Evolutionary conservation across 1,140 invertebrate genomes (phyloP).

Genomic region (Venturia canescens): DNA sequence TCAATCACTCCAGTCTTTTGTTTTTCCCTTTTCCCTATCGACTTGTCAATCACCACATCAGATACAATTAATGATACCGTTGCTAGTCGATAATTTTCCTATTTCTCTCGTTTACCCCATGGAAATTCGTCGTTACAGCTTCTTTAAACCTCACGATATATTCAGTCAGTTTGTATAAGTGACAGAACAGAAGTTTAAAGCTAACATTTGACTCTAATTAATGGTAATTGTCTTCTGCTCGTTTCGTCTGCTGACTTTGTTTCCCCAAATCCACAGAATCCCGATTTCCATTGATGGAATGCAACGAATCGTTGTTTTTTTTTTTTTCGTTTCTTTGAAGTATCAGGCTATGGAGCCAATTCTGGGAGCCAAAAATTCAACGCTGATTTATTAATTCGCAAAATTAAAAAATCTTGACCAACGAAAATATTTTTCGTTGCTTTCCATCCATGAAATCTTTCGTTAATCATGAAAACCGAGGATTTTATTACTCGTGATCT

Average conservation of each 20-base stretch:
- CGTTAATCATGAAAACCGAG: no score
- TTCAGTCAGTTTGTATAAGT: background rate
- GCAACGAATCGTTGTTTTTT: no score
- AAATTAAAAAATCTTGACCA: no score
- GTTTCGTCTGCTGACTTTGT: background rate
- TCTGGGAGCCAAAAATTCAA: no score
- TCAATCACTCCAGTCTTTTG: background rate
- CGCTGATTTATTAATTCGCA: no score
- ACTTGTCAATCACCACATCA: conserved; percentile 8
- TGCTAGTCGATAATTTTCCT: background rate
- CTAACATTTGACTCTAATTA: background rate
- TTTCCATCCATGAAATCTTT: no score
- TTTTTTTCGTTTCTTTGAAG: no score
- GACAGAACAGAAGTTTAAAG: background rate
- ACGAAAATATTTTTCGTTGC: no score
- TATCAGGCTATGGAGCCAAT: no score
- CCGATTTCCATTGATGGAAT: no score
- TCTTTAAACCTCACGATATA: background rate
- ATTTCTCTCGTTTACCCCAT: background rate
- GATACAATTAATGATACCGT: conserved; percentile 1
- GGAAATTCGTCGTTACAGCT: background rate
- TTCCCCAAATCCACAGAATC: no score
- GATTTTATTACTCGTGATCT: no score
- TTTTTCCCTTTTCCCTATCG: background rate
- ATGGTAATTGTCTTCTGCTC: background rate